These are phyloP conservation scores for Acleris cristana DNA, from an alignment of 2,888 invertebrate species.

Conservation along the genomic window DNA sequence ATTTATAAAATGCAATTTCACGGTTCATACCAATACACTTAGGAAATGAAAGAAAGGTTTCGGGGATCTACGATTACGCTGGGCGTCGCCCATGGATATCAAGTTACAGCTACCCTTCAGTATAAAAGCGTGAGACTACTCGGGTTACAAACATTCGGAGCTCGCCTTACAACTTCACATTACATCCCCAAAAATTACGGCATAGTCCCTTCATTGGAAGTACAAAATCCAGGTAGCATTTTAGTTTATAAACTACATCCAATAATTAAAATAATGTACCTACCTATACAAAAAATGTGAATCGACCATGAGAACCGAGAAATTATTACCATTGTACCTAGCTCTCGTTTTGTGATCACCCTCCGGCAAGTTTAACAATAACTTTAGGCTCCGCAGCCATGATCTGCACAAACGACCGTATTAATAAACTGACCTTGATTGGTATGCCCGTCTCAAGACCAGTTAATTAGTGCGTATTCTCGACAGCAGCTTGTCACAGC, in stretches of 20 bases:
- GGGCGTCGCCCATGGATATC: conserved; percentile 71
- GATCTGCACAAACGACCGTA: too few species aligned
- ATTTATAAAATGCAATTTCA: conserved; percentile 62
- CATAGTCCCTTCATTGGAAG: neutral
- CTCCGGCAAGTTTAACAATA: too few species aligned
- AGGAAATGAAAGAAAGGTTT: conserved; percentile 74
- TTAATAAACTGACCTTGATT: too few species aligned
- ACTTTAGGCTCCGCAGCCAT: too few species aligned
- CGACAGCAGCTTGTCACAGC: too few species aligned
- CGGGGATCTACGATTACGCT: conserved; percentile 56
- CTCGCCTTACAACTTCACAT: conserved; percentile 47
- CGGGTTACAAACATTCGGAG: conserved; percentile 66
- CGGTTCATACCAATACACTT: conserved; percentile 62
- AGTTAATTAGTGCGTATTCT: too few species aligned
- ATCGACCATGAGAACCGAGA: too few species aligned
- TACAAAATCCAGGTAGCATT: neutral
- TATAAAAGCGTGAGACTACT: conserved; percentile 74
- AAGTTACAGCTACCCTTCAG: conserved; percentile 71
- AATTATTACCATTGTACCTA: too few species aligned
- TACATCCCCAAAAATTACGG: conserved; percentile 4
- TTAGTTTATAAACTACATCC: neutral
- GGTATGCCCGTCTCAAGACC: too few species aligned
- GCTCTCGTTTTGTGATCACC: too few species aligned
- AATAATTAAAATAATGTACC: too few species aligned
- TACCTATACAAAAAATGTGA: too few species aligned